phyloP scores from a whole-genome alignment of 2,113 vertebrate genomes.

The Urocynchramus pylzowi region DNA sequence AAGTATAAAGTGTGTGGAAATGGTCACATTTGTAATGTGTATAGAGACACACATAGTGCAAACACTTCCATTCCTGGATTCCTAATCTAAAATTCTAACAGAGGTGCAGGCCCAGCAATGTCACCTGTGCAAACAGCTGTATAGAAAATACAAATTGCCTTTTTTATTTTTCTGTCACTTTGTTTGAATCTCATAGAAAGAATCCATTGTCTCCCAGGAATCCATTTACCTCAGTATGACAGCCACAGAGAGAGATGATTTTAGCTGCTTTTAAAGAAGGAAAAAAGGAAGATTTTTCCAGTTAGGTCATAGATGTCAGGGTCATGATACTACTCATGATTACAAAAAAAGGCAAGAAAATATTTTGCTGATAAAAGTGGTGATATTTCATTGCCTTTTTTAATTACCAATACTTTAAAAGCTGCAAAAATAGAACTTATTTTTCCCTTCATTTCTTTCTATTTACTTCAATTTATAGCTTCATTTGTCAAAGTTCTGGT shows the following conservation, averaged over 20 bases:
- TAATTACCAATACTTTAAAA: neutral
- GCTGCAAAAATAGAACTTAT: neutral
- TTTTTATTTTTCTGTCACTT: neutral
- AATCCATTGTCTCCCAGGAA: neutral
- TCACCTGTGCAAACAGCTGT: neutral
- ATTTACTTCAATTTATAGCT: neutral
- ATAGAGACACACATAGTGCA: neutral
- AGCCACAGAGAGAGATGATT: neutral
- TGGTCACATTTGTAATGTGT: neutral
- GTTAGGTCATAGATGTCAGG: neutral
- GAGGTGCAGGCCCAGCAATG: neutral
- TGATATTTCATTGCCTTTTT: slow-evolving; percentile 28
- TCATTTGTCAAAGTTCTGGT: slow-evolving; percentile 13
- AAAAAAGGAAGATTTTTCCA: neutral
- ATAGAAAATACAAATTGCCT: neutral
- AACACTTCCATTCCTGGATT: neutral
- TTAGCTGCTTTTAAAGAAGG: slow-evolving; percentile 1
- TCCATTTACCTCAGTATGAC: neutral
- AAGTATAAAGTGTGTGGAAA: neutral
- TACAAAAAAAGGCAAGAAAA: neutral
- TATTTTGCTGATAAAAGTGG: neutral
- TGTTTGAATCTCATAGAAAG: neutral
- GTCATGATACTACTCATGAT: neutral
- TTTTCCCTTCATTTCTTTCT: slow-evolving; percentile 1
- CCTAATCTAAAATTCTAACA: neutral